Percentiles rank a stretch among this genome's conserved stretches.
phyloP scores from a whole-genome alignment of 2,888 invertebrate genomes.

The Amiota communis region DNA sequence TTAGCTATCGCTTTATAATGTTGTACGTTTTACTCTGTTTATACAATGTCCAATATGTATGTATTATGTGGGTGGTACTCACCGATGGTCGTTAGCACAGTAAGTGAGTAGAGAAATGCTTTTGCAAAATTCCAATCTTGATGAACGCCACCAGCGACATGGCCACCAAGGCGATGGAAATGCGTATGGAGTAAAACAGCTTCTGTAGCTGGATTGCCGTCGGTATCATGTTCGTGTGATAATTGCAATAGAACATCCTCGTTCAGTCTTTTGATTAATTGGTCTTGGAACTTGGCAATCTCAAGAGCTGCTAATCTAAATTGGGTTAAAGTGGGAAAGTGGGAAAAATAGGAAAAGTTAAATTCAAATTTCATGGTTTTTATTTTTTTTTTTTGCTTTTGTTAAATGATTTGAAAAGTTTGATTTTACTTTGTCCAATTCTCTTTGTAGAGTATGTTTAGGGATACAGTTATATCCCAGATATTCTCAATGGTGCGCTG shows the following conservation, averaged over 20 bases:
- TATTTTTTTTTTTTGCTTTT: background rate
- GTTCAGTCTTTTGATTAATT: constrained; percentile 84
- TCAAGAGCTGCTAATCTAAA: constrained; percentile 73
- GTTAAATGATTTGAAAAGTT: background rate
- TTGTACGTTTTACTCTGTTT: too few species aligned
- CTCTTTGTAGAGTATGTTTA: constrained; percentile 90
- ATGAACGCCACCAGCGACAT: constrained; percentile 55
- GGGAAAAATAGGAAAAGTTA: constrained; percentile 25
- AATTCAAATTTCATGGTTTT: background rate
- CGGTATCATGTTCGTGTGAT: constrained; percentile 74
- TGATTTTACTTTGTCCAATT: constrained; percentile 85
- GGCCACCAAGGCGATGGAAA: constrained; percentile 71
- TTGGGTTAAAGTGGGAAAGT: background rate
- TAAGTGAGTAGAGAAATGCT: constrained; percentile 94
- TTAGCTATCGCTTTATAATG: too few species aligned
- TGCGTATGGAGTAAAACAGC: constrained; percentile 71
- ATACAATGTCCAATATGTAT: too few species aligned
- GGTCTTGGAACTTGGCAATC: constrained; percentile 84
- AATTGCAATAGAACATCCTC: constrained; percentile 84
- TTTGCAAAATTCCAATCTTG: constrained; percentile 89
- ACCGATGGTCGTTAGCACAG: constrained; percentile 94
- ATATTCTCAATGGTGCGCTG: constrained; percentile 87
- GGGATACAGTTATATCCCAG: constrained; percentile 90
- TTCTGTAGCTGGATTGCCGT: constrained; percentile 69
- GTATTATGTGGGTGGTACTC: constrained; percentile 70